A percentile compares a stretch with the other conserved stretches of the same genome.
phyloP scores from a whole-genome alignment of 2,113 vertebrate species.

The Pseudorectes ferrugineus region DNA sequence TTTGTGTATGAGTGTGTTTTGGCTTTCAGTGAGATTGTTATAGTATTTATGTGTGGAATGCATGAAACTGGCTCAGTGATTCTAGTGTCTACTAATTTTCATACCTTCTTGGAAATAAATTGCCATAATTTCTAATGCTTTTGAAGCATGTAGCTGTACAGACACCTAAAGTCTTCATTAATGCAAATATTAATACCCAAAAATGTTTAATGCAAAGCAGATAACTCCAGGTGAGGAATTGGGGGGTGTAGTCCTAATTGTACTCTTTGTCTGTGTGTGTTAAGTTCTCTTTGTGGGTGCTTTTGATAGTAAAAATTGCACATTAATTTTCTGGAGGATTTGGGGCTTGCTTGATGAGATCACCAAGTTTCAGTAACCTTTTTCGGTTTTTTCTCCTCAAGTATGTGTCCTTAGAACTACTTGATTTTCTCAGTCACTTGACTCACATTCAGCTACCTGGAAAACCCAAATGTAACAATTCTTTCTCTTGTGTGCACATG shows the following conservation, averaged over 20 bases:
- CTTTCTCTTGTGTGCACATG: accelerated
- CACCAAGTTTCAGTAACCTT: background rate
- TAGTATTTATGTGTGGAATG: background rate
- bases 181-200: background rate
- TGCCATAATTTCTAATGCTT: background rate
- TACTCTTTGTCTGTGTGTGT: background rate
- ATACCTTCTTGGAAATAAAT: background rate
- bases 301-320: background rate
- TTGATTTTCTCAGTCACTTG: background rate
- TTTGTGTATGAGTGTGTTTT: accelerated
- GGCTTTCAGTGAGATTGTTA: background rate
- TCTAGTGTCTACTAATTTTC: background rate
- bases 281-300: background rate
- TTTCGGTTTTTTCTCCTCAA: background rate
- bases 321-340: background rate
- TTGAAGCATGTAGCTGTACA: background rate
- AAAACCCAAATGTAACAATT: background rate
- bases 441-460: background rate
- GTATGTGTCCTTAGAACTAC: background rate
- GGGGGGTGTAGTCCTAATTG: background rate
- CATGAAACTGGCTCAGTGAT: background rate
- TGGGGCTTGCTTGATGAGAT: background rate
- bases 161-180: background rate
- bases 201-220: background rate
- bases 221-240: background rate